Evolutionary conservation across 2,113 vertebrate species (phyloP).

Genomic region (Paedocypris sp.): DNA sequence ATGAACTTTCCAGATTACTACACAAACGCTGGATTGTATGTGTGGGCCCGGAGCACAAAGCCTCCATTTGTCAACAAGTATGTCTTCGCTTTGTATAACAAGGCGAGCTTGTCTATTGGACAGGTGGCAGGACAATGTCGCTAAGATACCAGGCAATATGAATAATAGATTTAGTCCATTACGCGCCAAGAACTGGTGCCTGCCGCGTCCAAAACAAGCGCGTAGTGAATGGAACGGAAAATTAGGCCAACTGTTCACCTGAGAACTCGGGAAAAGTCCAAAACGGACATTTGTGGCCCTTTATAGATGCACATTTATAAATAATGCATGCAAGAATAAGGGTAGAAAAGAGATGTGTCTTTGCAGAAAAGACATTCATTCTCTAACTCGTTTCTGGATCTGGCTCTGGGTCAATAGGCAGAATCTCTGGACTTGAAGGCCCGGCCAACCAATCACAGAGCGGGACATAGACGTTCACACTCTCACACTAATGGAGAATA

Average conservation of each 20-base stretch:
- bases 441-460: no score
- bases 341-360: no score
- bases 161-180: constrained; percentile 92
- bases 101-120: constrained; percentile 88
- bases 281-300: constrained; percentile 3
- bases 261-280: constrained; percentile 67
- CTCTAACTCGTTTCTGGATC: no score
- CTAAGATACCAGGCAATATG: constrained; percentile 92
- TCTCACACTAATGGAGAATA: no score
- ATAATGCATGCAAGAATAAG: no score
- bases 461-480: no score
- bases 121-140: constrained; percentile 90
- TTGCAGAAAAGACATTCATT: no score
- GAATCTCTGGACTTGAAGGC: no score
- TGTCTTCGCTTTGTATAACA: constrained; percentile 87
- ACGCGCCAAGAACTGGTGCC: constrained; percentile 84
- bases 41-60: constrained; percentile 82
- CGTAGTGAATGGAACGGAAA: constrained; percentile 57
- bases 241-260: constrained; percentile 65
- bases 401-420: no score
- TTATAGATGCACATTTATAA: neutral
- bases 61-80: constrained; percentile 77
- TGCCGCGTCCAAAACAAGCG: constrained; percentile 84
- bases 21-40: constrained; percentile 36
- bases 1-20: constrained; percentile 6